Conservation (phyloP, 2,113 vertebrate species). For the Macquaria australasica region DNA sequence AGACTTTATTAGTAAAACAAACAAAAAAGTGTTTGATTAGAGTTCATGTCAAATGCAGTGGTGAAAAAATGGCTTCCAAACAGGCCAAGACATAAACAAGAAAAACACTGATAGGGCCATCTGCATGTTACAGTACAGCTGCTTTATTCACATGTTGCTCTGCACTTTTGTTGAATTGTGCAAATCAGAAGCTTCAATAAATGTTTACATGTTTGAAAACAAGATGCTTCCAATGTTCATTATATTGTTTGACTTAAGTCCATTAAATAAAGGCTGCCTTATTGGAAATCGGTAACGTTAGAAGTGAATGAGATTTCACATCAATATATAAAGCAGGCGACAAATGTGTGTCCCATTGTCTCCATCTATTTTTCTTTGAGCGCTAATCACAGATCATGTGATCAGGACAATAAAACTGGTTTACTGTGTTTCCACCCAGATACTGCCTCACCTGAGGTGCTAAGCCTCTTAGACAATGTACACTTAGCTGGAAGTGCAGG, state of each 20-base stretch:
- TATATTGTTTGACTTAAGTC: background rate
- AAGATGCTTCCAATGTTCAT: background rate
- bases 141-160: too few relatives aligned
- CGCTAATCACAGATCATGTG: background rate
- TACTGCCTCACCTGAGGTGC: conserved; percentile 3
- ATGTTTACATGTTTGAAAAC: background rate
- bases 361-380: background rate
- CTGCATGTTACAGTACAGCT: background rate
- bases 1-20: background rate
- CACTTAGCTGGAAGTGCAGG: background rate
- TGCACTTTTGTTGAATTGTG: background rate
- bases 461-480: background rate
- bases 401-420: conserved; percentile 48
- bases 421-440: conserved; percentile 19
- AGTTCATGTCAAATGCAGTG: background rate
- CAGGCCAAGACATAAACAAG: background rate
- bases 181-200: background rate
- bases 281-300: background rate
- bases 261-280: background rate
- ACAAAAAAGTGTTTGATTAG: background rate
- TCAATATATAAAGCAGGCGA: background rate
- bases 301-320: conserved; percentile 2
- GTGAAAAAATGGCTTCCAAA: background rate
- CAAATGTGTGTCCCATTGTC: background rate
- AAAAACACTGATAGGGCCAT: background rate